These are phyloP conservation scores for Bufotes viridis DNA, from an alignment of 2,797 vertebrate genomes.

Conservation along the genomic window DNA sequence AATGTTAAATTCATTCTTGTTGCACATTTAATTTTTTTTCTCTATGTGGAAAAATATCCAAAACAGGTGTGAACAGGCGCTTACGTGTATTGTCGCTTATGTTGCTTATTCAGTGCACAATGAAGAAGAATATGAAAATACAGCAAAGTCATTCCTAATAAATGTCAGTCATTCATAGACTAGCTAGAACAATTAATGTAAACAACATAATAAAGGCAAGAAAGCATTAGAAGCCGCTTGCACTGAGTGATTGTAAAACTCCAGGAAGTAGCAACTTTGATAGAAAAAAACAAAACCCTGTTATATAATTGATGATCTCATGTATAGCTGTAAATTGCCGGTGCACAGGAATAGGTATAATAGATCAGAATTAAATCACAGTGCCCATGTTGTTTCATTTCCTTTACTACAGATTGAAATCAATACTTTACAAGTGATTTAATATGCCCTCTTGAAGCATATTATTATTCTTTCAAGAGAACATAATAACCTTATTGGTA, in stretches of 20 bases:
- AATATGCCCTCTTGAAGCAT: slow-evolving; percentile 80
- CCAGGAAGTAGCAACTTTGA: slow-evolving; percentile 18
- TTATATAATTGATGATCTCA: slow-evolving; percentile 73
- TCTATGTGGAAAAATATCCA: too few species aligned
- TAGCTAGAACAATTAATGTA: neutral
- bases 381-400: slow-evolving; percentile 77
- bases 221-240: neutral
- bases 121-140: neutral
- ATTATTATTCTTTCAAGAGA: slow-evolving; percentile 79
- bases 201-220: neutral
- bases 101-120: neutral
- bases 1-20: too few species aligned
- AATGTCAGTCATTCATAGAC: neutral
- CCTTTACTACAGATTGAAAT: slow-evolving; percentile 76
- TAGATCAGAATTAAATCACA: slow-evolving; percentile 76
- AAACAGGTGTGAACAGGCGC: too few species aligned
- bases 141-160: neutral
- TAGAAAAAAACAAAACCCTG: neutral
- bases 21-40: too few species aligned
- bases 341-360: slow-evolving; percentile 69
- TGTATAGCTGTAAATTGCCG: slow-evolving; percentile 78
- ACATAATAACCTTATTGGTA: slow-evolving; percentile 82
- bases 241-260: neutral
- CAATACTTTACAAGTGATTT: slow-evolving; percentile 82
- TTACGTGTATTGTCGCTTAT: neutral